Evolutionary conservation across 2,113 vertebrate species (phyloP).

Genomic region (Eupsittula cactorum): DNA sequence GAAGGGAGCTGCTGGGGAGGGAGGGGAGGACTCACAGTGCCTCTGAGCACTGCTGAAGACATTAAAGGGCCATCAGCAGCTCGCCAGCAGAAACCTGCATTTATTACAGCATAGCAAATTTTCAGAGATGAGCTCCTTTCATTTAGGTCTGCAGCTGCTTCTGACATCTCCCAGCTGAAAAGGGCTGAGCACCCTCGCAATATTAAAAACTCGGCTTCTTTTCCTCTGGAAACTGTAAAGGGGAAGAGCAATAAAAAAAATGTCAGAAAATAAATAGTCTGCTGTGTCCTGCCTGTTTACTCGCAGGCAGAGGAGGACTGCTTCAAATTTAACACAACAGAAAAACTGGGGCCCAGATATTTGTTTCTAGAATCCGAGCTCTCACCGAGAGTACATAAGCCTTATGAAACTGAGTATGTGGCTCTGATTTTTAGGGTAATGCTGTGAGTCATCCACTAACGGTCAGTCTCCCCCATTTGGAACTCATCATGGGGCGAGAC

Average conservation of each 20-base stretch:
- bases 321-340: neutral
- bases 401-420: neutral
- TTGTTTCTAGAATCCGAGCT: conserved; percentile 8
- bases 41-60: conserved; percentile 23
- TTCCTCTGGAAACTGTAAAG: conserved; percentile 13
- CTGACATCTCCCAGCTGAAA: conserved; percentile 65
- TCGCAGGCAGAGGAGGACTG: neutral
- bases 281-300: conserved; percentile 18
- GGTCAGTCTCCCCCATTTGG: conserved; percentile 18
- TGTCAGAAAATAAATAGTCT: conserved; percentile 26
- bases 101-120: conserved; percentile 57
- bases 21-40: neutral
- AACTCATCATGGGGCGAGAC: conserved; percentile 27
- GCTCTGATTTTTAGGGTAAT: conserved; percentile 31
- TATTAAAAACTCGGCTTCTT: conserved; percentile 60
- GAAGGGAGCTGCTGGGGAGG: neutral
- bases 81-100: conserved; percentile 39
- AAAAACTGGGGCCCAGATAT: conserved; percentile 1
- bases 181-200: conserved; percentile 25
- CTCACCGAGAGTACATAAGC: neutral
- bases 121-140: conserved; percentile 61
- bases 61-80: conserved; percentile 61
- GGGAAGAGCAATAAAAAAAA: conserved; percentile 38
- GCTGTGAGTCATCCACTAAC: conserved; percentile 40
- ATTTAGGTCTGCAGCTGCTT: conserved; percentile 62